Conservation (phyloP, 2,797 vertebrate genomes). For the Discoglossus pictus region DNA sequence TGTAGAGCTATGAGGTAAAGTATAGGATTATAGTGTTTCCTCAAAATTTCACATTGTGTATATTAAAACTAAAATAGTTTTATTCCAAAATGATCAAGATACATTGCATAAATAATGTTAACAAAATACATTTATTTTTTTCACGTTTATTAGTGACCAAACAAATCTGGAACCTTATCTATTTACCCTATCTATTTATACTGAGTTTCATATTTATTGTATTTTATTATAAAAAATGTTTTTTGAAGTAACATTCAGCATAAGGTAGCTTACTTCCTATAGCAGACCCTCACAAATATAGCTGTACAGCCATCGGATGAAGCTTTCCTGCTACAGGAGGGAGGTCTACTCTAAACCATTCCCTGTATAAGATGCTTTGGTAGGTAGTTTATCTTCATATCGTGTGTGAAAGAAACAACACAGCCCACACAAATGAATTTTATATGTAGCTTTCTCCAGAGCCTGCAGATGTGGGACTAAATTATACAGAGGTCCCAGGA, state of each 20-base stretch:
- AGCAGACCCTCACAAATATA: constrained; percentile 7
- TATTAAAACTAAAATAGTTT: too few relatives aligned
- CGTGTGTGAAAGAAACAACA: constrained; percentile 67
- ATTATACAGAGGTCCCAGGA: constrained; percentile 77
- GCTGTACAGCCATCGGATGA: constrained; percentile 1
- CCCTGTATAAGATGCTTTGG: constrained; percentile 56
- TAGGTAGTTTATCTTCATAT: constrained; percentile 71
- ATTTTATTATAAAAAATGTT: background rate
- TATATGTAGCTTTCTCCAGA: constrained; percentile 72
- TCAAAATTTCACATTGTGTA: too few relatives aligned
- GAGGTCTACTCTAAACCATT: constrained; percentile 59
- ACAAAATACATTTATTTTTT: background rate
- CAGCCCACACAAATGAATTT: constrained; percentile 74
- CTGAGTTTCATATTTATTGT: background rate
- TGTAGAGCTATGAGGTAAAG: too few relatives aligned
- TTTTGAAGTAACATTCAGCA: constrained; percentile 7
- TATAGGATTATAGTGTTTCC: too few relatives aligned
- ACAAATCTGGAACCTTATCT: too few relatives aligned
- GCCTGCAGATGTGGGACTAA: constrained; percentile 75
- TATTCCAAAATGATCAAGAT: too few relatives aligned
- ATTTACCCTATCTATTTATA: too few relatives aligned
- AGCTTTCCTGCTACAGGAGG: constrained; percentile 7
- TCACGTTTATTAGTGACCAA: background rate
- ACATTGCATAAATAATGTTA: too few relatives aligned
- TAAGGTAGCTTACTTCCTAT: background rate